Evolutionary conservation across 2,888 invertebrate species (phyloP).

Genomic region (Alloplasta piceator): DNA sequence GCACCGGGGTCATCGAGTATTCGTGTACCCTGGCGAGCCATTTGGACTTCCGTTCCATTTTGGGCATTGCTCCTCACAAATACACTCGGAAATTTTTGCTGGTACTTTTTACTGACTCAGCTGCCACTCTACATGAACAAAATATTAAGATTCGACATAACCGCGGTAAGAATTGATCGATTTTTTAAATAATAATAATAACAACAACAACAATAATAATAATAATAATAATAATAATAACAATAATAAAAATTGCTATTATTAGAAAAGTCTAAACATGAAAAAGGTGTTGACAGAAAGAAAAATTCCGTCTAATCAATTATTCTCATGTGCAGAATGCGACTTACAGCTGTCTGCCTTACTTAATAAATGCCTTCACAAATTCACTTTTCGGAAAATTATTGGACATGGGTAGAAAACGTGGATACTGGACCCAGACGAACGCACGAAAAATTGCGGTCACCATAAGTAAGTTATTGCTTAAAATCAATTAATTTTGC

Average conservation of each 20-base stretch:
- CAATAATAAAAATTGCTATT: too few species aligned
- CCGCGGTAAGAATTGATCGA: conserved; percentile 80
- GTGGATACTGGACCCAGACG: conserved; percentile 78
- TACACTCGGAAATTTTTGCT: conserved; percentile 84
- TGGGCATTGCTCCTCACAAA: conserved; percentile 83
- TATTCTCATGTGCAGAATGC: conserved; percentile 73
- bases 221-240: too few species aligned
- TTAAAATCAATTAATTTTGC: too few species aligned
- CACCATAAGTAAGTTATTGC: conserved; percentile 74
- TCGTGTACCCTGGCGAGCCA: conserved; percentile 82
- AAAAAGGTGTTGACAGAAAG: too few species aligned
- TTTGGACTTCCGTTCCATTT: conserved; percentile 83
- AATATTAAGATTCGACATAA: conserved; percentile 83
- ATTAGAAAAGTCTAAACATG: too few species aligned
- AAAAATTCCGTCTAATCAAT: too few species aligned
- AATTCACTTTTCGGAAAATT: conserved; percentile 77
- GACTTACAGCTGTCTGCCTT: conserved; percentile 77
- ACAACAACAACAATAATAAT: too few species aligned
- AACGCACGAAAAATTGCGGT: conserved; percentile 79
- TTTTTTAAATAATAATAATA: too few species aligned
- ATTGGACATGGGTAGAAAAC: conserved; percentile 76
- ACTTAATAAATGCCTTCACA: conserved; percentile 75
- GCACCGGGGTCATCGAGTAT: conserved; percentile 54
- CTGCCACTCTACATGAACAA: conserved; percentile 84
- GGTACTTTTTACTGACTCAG: conserved; percentile 84